These are phyloP conservation scores for Hypotaenidia philippensis DNA, from an alignment of 2,797 vertebrate genomes.

Conservation along the genomic window DNA sequence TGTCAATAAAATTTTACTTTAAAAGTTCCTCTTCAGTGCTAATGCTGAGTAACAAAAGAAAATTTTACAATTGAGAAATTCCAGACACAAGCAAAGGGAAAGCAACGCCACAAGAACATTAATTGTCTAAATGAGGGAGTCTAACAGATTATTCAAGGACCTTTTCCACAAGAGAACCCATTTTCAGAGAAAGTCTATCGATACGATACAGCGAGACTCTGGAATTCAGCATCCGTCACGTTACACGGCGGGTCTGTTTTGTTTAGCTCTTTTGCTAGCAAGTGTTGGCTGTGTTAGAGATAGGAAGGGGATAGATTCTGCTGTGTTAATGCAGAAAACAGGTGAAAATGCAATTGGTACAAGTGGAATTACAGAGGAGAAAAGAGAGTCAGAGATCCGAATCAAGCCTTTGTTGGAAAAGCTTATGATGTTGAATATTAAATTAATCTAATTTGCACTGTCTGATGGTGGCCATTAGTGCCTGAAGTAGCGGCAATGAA, in stretches of 20 bases:
- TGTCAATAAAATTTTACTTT: not conserved
- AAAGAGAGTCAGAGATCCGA: slow-evolving; percentile 29
- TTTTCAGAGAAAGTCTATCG: not conserved
- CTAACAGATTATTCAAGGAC: not conserved
- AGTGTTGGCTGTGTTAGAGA: not conserved
- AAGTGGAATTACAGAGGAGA: not conserved
- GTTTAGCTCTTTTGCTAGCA: not conserved
- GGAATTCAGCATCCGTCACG: not conserved
- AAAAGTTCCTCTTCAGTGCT: not conserved
- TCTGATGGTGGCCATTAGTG: slow-evolving; percentile 52
- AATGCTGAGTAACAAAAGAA: not conserved
- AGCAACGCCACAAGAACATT: not conserved
- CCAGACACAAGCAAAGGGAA: not conserved
- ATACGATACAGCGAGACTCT: not conserved
- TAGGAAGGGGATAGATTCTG: slow-evolving; percentile 9
- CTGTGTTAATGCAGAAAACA: not conserved
- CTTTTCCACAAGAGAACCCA: not conserved
- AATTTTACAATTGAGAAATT: not conserved
- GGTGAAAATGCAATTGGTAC: not conserved
- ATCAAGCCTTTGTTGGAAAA: slow-evolving; percentile 24
- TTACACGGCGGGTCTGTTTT: not conserved
- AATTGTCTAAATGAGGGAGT: not conserved
- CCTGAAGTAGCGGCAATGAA: slow-evolving; percentile 19
- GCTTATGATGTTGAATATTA: slow-evolving; percentile 61
- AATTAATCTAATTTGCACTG: slow-evolving; percentile 64